These are phyloP conservation scores for Psix sp. DNA, from an alignment of 1,140 invertebrate genomes.

Conservation along the genomic window DNA sequence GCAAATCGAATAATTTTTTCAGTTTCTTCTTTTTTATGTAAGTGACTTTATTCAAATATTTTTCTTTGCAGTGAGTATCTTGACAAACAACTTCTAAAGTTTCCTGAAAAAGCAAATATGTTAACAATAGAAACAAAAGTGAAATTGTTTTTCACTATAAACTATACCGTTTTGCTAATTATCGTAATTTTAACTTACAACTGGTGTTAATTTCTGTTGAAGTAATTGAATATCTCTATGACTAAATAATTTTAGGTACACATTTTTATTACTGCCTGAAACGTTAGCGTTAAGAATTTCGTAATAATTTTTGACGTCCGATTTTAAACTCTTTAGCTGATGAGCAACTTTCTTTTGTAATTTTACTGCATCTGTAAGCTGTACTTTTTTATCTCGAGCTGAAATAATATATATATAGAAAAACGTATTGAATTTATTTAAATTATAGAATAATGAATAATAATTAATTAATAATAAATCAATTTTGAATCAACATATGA, in stretches of 20 bases:
- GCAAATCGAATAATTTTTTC: slow-evolving; percentile 77
- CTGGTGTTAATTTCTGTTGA: slow-evolving; percentile 78
- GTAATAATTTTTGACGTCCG: slow-evolving; percentile 78
- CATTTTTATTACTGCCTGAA: slow-evolving; percentile 78
- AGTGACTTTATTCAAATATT: slow-evolving; percentile 78
- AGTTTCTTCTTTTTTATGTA: slow-evolving; percentile 79
- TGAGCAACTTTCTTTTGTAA: slow-evolving; percentile 78
- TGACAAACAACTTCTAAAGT: slow-evolving; percentile 78
- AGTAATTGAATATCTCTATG: slow-evolving; percentile 78
- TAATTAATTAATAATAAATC: no score
- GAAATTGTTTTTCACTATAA: slow-evolving; percentile 1
- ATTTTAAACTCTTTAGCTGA: slow-evolving; percentile 76
- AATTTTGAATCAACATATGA: slow-evolving; percentile 2
- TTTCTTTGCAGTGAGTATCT: slow-evolving; percentile 79
- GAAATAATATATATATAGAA: no score
- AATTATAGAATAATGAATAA: no score
- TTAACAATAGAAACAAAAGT: neutral
- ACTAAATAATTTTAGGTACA: slow-evolving; percentile 77
- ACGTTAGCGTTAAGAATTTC: slow-evolving; percentile 78
- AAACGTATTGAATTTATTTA: slow-evolving; percentile 6
- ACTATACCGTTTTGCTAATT: slow-evolving; percentile 11
- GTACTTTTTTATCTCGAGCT: slow-evolving; percentile 80
- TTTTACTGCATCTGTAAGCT: slow-evolving; percentile 76
- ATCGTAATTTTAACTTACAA: slow-evolving; percentile 65
- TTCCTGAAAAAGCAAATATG: slow-evolving; percentile 76